These are phyloP conservation scores for Aviceda subcristata DNA, from an alignment of 2,113 vertebrate genomes.

Conservation along the genomic window DNA sequence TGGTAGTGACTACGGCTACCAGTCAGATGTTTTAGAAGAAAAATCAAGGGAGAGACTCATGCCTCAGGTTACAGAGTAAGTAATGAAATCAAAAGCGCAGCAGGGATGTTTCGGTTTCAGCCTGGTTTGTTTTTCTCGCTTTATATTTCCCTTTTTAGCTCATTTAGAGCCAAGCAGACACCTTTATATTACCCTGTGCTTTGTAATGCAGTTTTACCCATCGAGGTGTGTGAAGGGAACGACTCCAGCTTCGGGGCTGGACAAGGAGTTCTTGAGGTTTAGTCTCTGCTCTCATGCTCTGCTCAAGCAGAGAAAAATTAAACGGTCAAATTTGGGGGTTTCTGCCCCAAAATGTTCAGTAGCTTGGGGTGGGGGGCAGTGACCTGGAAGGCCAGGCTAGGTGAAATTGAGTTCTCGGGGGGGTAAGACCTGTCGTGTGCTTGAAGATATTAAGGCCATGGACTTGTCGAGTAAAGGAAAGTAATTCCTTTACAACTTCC, in stretches of 20 bases:
- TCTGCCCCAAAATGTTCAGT: neutral
- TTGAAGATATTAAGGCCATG: neutral
- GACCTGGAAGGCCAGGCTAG: neutral
- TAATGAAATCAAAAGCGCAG: neutral
- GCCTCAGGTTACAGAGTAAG: neutral
- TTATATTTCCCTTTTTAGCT: neutral
- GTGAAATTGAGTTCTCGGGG: fast-evolving
- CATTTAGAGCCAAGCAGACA: neutral
- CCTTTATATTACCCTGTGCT: fast-evolving
- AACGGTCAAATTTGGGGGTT: neutral
- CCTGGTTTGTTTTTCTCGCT: neutral
- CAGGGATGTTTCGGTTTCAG: neutral
- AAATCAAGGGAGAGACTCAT: neutral
- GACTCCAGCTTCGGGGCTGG: neutral
- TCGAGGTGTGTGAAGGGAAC: neutral
- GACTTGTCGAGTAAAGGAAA: neutral
- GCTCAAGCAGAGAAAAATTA: neutral
- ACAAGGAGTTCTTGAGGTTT: neutral
- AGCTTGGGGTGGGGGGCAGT: neutral
- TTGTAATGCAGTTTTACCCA: fast-evolving
- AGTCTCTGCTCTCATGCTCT: neutral
- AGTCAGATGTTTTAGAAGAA: neutral
- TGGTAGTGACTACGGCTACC: neutral
- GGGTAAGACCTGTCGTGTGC: too few species aligned
- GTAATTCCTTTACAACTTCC: neutral